Evolutionary conservation across 2,888 invertebrate genomes (phyloP).

Genomic region (Drymonia ruficornis): DNA sequence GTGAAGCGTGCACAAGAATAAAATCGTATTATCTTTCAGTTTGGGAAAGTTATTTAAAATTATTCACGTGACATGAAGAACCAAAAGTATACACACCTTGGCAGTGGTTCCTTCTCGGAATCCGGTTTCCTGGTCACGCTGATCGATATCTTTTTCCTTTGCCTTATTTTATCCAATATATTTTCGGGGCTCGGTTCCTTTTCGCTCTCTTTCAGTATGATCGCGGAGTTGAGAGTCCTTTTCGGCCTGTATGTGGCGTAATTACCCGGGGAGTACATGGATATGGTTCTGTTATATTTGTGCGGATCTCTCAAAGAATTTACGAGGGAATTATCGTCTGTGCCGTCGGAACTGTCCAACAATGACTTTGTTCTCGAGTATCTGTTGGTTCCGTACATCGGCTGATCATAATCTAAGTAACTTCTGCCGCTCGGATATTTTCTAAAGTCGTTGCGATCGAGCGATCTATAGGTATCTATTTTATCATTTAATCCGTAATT

Average conservation of each 20-base stretch:
- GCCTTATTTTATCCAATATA: constrained; percentile 79
- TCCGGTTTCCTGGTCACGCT: constrained; percentile 79
- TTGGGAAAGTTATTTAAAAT: constrained; percentile 76
- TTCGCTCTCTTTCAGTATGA: constrained; percentile 79
- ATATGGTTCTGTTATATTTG: constrained; percentile 76
- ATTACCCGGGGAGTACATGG: constrained; percentile 78
- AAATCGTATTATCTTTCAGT: constrained; percentile 67
- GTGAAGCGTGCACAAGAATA: constrained; percentile 80
- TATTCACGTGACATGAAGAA: constrained; percentile 76
- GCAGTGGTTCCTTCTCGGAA: constrained; percentile 68
- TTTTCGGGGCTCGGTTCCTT: constrained; percentile 81
- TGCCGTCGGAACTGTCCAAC: constrained; percentile 68
- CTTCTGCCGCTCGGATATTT: constrained; percentile 71
- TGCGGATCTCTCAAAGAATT: constrained; percentile 65
- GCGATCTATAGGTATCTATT: constrained; percentile 76
- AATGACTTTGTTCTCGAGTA: constrained; percentile 78
- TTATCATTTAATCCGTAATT: constrained; percentile 72
- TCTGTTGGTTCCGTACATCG: constrained; percentile 70
- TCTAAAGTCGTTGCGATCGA: constrained; percentile 77
- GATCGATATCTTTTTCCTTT: constrained; percentile 78
- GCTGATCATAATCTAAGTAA: constrained; percentile 75
- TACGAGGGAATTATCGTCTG: constrained; percentile 60
- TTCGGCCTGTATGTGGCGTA: constrained; percentile 81
- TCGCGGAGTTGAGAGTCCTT: constrained; percentile 78
- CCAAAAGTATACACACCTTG: constrained; percentile 79